These are phyloP conservation scores for Tenthredo distinguenda DNA, from an alignment of 2,888 invertebrate species.

Conservation along the genomic window DNA sequence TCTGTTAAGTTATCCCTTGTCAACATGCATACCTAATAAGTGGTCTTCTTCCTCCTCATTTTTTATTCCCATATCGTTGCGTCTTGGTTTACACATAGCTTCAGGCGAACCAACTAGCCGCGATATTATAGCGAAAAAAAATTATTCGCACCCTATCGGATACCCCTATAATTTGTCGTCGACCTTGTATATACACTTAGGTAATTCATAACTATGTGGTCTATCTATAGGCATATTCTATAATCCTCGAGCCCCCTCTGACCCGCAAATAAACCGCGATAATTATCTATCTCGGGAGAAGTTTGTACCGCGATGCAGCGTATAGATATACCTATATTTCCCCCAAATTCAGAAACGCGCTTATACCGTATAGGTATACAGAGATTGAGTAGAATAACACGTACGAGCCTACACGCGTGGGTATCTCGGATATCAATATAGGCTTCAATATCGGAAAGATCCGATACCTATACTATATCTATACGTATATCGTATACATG, in stretches of 20 bases:
- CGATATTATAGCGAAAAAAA: background rate
- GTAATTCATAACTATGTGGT: background rate
- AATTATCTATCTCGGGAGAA: background rate
- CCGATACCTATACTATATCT: background rate
- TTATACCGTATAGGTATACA: background rate
- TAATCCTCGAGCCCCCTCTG: background rate
- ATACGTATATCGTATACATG: background rate
- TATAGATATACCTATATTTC: background rate
- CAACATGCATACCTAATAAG: constrained; percentile 17
- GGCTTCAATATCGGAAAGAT: constrained; percentile 14
- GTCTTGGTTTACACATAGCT: background rate
- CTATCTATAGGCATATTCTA: background rate
- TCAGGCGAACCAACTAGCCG: background rate
- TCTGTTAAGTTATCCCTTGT: constrained; percentile 37
- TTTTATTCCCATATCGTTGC: background rate
- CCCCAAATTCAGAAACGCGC: background rate
- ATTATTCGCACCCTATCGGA: background rate
- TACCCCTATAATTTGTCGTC: background rate
- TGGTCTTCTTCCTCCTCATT: background rate
- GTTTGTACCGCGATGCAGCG: background rate
- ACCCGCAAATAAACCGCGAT: background rate
- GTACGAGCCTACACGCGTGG: background rate
- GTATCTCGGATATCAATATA: constrained; percentile 7
- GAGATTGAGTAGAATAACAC: background rate
- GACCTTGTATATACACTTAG: background rate